Base-by-base conservation (phyloP, 2,113 vertebrate species). In the Heloderma charlesbogerti region DNA sequence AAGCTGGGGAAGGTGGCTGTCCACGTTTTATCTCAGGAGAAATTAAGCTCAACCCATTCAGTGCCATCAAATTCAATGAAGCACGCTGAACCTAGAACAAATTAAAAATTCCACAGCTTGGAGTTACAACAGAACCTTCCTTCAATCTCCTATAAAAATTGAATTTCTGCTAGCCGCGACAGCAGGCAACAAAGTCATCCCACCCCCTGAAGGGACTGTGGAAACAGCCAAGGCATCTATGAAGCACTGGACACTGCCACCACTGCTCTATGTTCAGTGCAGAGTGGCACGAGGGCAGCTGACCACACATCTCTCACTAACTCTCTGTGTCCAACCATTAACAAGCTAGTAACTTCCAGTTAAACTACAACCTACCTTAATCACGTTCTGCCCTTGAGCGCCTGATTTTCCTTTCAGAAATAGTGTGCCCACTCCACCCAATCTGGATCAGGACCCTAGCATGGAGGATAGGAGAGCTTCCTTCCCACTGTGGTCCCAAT, bases 11-110 rank as follows among this genome's bases (percentile, higher is more conserved):
- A 88, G 96, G 95, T 69, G 93, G 92, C 67, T 96, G 95, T 86
- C 98, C 97, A 71, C 90, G 88, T 72, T 93, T 97, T 87, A 98
- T 25, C 91, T 98, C 98, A 77, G 98, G 98, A 92, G 98, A 97
- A 4, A 96, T 79, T 83, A 98, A 96, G 91, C 96, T 96, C 66
- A 98, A 92, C 8, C 94, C 96, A 87, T 97, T 94, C 31, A 96
- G 93, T 40, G 91, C 90, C 97, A 97, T 96, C 34, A 86, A 92
- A 57, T 91, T 96, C 87, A 96, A 92, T 84, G 94, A 86, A 77
- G 95, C 92, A 90, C 98, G 97, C 54, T 98, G 97, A 45, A 94
- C 96, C 98, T 98, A 86, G 2, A 75, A 72, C 84, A 27, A 1
- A 77, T 74, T 71, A 89, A 31, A 75, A 8, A 37, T 6, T 13